phyloP scores from a whole-genome alignment of 53 echinoderm and acorn worm species.

The Paracentrotus lividus region DNA sequence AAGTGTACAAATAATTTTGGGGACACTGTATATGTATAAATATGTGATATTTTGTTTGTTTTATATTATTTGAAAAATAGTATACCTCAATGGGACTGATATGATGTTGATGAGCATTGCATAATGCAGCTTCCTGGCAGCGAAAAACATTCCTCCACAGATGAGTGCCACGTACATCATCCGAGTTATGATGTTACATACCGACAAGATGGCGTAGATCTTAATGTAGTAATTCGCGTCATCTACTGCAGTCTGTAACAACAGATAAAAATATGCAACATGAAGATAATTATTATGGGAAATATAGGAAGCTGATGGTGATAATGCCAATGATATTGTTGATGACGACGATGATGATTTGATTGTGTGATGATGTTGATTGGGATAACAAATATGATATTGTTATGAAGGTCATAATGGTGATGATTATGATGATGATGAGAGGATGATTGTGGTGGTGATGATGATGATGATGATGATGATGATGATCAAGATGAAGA shows the following conservation, averaged over 20 bases:
- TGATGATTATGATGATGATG: neutral
- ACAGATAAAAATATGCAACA: neutral
- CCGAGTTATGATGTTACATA: slow-evolving; percentile 58
- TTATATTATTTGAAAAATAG: too few relatives aligned
- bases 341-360: neutral
- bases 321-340: neutral
- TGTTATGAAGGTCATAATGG: too few relatives aligned
- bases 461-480: neutral
- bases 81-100: slow-evolving; percentile 85
- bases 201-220: slow-evolving; percentile 81
- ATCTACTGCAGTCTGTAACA: neutral
- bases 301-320: neutral
- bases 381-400: neutral
- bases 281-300: neutral
- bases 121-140: slow-evolving; percentile 80
- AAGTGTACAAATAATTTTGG: too few relatives aligned
- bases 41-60: too few relatives aligned
- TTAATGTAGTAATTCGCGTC: slow-evolving; percentile 74
- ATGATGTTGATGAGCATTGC: slow-evolving; percentile 83
- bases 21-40: too few relatives aligned
- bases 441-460: neutral
- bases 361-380: neutral
- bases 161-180: slow-evolving; percentile 66
- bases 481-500: slow-evolving; percentile 1
- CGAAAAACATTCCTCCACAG: slow-evolving; percentile 67